Evolutionary conservation across 2,113 vertebrate genomes (phyloP), one percentile per base, ranked within the genome.

Genomic region (Tetrao urogallus): DNA sequence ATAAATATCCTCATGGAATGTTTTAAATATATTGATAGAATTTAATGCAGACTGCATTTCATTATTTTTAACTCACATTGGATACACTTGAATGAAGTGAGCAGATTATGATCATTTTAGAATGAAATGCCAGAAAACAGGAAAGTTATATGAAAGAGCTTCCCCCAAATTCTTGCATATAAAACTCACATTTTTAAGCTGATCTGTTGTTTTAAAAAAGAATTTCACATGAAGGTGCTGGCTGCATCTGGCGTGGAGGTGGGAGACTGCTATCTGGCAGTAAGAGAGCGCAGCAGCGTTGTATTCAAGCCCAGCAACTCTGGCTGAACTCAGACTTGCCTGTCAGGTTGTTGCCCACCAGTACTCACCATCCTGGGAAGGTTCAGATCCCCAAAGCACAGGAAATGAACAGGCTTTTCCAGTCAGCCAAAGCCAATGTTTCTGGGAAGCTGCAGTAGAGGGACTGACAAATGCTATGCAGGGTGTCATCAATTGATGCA

Each of bases 41-140:
- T 82, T 78, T 70, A 91, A 93, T 21, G 13, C 54, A 85, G 56
- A 13, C 71, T 87, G 84, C 13, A 79, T 92, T 87, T 84, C 40
- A 82, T 94, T 92, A 92, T 27, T 76, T 96, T 93, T 60, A 90
- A 72, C 30, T 10, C 38, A 58, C 34, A 82, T 11, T 87, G 45
- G 58, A 61, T 76, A 88, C 61, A 75, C n/a, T 89, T 85, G 45
- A 87, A 65, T 74, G 32, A 88, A 88, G 32, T 40, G 16, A 82
- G 43, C 57, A 85, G 48, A 80, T 54, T 78, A 75, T 0, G 47
- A 54, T 34, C 10, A 42, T 69, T 91, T 87, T 30, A 74, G 56
- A 85, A 65, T 11, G 1, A 90, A 74, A 92, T 54, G 18, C 36
- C 36, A 42, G n/a, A 66, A 93, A 82, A 57, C 13, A 66, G 70